Percentiles rank a stretch among this genome's conserved stretches.
phyloP scores from a whole-genome alignment of 1,140 invertebrate species.

The Copidosoma floridanum region DNA sequence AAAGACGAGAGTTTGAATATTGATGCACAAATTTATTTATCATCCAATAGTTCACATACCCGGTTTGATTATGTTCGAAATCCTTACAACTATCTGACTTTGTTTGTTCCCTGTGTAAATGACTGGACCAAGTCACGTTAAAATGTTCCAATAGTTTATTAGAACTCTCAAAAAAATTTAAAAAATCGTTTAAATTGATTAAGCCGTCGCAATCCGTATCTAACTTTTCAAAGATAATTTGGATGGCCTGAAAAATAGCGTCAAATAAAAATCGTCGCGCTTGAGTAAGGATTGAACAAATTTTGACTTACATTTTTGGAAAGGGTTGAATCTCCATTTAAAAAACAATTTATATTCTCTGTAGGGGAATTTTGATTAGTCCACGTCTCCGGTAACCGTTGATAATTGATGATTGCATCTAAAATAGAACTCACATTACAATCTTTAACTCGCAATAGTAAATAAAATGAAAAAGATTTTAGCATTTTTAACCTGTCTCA shows the following conservation, averaged over 20 bases:
- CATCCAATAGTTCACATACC: no score
- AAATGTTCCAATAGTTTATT: constrained; percentile 44
- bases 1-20: constrained; percentile 20
- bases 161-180: constrained; percentile 62
- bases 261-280: constrained; percentile 22
- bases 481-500: constrained; percentile 19
- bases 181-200: constrained; percentile 69
- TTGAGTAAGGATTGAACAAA: background rate
- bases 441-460: no score
- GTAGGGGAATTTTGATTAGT: constrained; percentile 36
- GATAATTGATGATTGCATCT: constrained; percentile 36
- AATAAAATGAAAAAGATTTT: no score
- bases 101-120: constrained; percentile 31
- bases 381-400: constrained; percentile 38
- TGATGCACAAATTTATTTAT: no score
- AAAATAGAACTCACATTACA: no score
- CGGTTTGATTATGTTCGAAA: constrained; percentile 36
- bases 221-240: constrained; percentile 67
- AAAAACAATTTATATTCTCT: constrained; percentile 38
- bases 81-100: constrained; percentile 36
- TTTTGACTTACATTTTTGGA: constrained; percentile 40
- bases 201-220: constrained; percentile 65
- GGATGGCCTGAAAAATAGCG: constrained; percentile 64
- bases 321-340: constrained; percentile 38
- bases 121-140: constrained; percentile 36